Percentiles rank a stretch among this genome's conserved stretches.
These are phyloP conservation scores for Temnothorax nylanderi DNA, from an alignment of 1,140 invertebrate genomes.

Conservation along the genomic window DNA sequence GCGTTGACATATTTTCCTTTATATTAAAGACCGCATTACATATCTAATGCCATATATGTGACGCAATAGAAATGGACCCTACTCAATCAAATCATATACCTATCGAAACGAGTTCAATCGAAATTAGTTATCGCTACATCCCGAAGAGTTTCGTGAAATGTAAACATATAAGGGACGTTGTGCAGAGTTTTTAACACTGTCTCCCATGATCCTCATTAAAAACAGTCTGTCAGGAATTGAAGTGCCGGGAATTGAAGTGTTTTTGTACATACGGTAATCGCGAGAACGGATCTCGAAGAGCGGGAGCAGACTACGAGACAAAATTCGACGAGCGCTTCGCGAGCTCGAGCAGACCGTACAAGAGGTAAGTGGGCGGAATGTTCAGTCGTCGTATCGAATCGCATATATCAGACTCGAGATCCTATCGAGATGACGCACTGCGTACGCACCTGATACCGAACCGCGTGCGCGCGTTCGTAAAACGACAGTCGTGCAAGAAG, in stretches of 20 bases:
- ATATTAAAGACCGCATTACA: slow-evolving; percentile 2
- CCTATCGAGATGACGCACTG: slow-evolving; percentile 84
- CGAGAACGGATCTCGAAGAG: slow-evolving; percentile 60
- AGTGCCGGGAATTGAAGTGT: slow-evolving; percentile 25
- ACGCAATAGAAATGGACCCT: background rate
- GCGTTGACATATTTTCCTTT: background rate
- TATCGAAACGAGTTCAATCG: slow-evolving; percentile 3
- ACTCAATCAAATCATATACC: background rate
- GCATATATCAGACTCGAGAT: slow-evolving; percentile 75
- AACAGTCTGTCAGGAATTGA: slow-evolving; percentile 6
- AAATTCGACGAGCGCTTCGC: slow-evolving; percentile 58
- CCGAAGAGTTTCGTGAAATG: background rate
- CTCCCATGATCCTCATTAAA: slow-evolving; percentile 54
- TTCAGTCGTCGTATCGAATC: slow-evolving; percentile 76
- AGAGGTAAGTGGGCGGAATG: slow-evolving; percentile 81
- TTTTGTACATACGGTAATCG: slow-evolving; percentile 49
- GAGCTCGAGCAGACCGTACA: slow-evolving; percentile 19
- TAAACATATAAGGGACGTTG: background rate
- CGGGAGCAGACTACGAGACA: background rate
- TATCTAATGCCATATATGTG: background rate
- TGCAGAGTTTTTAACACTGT: slow-evolving; percentile 4
- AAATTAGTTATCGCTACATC: slow-evolving; percentile 48
- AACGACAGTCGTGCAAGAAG: slow-evolving; percentile 32
- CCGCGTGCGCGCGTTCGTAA: slow-evolving; percentile 76
- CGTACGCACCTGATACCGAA: slow-evolving; percentile 84